These are phyloP conservation scores for Drosophila borborema DNA, from an alignment of 2,888 invertebrate genomes.

Conservation along the genomic window DNA sequence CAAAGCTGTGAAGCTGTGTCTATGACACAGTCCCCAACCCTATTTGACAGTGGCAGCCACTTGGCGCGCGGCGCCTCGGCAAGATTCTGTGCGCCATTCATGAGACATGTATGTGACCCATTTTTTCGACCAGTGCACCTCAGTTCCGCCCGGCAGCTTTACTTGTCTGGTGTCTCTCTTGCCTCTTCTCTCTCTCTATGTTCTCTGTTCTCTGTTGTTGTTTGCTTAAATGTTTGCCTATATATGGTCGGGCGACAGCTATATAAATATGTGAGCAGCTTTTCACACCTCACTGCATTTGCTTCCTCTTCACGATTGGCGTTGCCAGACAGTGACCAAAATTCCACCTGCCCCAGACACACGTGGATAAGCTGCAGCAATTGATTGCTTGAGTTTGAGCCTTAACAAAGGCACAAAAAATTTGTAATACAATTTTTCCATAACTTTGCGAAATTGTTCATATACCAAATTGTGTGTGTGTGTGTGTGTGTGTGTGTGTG, in stretches of 20 bases:
- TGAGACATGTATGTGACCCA: constrained; percentile 76
- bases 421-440: constrained; percentile 11
- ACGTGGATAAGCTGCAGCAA: not conserved
- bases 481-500: constrained; percentile 11
- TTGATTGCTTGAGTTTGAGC: constrained; percentile 18
- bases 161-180: constrained; percentile 5
- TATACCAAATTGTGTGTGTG: not conserved
- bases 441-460: constrained; percentile 11
- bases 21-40: constrained; percentile 51
- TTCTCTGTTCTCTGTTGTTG: constrained; percentile 38
- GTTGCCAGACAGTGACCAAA: constrained; percentile 14
- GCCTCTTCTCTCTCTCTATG: not conserved
- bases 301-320: constrained; percentile 6
- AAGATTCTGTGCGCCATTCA: constrained; percentile 62
- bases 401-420: not conserved
- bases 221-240: constrained; percentile 76
- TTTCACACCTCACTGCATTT: constrained; percentile 66
- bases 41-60: constrained; percentile 17
- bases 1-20: constrained; percentile 27
- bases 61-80: constrained; percentile 64
- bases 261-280: constrained; percentile 78
- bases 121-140: constrained; percentile 44
- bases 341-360: constrained; percentile 6
- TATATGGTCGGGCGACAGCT: constrained; percentile 73
- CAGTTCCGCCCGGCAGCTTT: constrained; percentile 7